These are phyloP conservation scores for Poecile montanus DNA, from an alignment of 2,797 vertebrate species.

Conservation along the genomic window DNA sequence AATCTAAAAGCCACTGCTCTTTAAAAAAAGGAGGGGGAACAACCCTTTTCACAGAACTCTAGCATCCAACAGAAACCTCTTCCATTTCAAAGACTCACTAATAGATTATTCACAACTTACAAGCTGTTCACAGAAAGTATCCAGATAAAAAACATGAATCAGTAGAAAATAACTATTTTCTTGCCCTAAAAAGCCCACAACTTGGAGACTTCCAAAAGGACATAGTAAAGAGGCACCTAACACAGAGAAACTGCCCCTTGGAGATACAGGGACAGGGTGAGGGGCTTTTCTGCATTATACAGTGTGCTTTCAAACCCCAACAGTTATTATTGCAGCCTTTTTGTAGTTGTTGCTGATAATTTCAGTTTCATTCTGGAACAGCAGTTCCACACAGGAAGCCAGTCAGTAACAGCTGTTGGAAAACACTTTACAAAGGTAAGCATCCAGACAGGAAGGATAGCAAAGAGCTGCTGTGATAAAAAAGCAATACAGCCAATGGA, in stretches of 20 bases:
- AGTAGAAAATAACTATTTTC: not conserved
- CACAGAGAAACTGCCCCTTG: not conserved
- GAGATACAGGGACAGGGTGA: not conserved
- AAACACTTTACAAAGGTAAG: not conserved
- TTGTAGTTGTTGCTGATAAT: no score
- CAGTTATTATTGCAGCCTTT: not conserved
- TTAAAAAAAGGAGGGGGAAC: not conserved
- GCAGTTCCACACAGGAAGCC: not conserved
- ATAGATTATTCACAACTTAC: not conserved
- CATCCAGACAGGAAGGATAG: not conserved
- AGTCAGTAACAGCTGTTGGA: not conserved
- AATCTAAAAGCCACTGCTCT: not conserved
- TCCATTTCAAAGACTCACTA: not conserved
- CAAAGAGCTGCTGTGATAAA: not conserved
- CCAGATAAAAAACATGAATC: not conserved
- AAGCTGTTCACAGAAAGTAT: not conserved
- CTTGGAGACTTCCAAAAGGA: not conserved
- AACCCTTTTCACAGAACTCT: not conserved
- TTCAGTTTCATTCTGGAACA: not conserved
- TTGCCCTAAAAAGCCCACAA: not conserved
- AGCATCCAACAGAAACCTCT: not conserved
- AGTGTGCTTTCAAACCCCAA: not conserved
- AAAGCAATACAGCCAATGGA: fast-evolving
- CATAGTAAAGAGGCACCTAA: not conserved
- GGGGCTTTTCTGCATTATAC: not conserved